Evolutionary conservation across 2,888 invertebrate genomes (phyloP).

Genomic region (Sympetrum striolatum): DNA sequence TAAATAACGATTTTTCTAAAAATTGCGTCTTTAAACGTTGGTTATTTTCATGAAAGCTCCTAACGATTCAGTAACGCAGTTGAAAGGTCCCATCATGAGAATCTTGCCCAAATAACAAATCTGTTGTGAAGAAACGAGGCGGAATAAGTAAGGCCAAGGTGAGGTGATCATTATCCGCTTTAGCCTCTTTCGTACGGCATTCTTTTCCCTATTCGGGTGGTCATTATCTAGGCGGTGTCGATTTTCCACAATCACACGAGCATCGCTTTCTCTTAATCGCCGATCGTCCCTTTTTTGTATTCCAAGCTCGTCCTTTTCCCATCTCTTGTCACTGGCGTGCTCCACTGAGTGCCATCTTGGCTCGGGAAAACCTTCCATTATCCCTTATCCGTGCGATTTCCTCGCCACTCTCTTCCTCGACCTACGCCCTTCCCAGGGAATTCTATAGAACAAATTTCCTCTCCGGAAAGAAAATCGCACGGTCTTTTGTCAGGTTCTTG

Average conservation of each 20-base stretch:
- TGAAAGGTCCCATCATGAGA: neutral
- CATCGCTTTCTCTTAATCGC: slow-evolving; percentile 33
- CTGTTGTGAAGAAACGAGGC: too few relatives aligned
- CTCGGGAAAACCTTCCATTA: neutral
- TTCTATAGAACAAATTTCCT: neutral
- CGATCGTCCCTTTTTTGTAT: neutral
- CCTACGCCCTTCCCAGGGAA: neutral
- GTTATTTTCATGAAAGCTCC: neutral
- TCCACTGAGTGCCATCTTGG: neutral
- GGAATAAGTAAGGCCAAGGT: too few relatives aligned
- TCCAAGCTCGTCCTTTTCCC: neutral
- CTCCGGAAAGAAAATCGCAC: neutral
- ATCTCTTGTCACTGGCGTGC: neutral
- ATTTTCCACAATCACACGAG: slow-evolving; percentile 22
- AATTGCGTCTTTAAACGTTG: too few relatives aligned
- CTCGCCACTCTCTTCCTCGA: neutral
- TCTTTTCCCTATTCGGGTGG: neutral
- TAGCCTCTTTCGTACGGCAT: neutral
- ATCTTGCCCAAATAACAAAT: too few relatives aligned
- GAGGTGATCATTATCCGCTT: too few relatives aligned
- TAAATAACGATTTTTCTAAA: too few relatives aligned
- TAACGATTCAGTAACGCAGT: too few relatives aligned
- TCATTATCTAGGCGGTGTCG: neutral
- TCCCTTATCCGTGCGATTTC: neutral
- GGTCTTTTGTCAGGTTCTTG: too few relatives aligned